These are phyloP conservation scores for Aromia moschata DNA, from an alignment of 2,888 invertebrate genomes.

Conservation along the genomic window DNA sequence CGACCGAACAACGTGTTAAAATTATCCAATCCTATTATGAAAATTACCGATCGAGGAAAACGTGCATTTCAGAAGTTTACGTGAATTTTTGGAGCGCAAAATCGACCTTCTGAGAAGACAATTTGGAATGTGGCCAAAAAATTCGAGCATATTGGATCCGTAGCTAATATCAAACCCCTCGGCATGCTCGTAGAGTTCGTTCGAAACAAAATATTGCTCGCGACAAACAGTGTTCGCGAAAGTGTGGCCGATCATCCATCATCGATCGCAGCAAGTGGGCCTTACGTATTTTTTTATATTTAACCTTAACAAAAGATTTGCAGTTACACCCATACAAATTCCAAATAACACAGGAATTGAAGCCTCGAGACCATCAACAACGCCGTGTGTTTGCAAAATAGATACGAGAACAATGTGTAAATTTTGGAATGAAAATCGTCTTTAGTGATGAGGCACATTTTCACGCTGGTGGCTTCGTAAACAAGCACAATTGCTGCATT, in stretches of 20 bases:
- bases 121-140: conserved; percentile 26
- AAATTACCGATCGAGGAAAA: conserved; percentile 27
- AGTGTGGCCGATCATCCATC: conserved; percentile 41
- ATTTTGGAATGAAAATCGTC: conserved; percentile 6
- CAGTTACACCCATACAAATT: conserved; percentile 3
- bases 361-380: conserved; percentile 1
- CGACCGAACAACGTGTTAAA: conserved; percentile 27
- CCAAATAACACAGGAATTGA: not conserved
- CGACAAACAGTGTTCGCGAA: conserved; percentile 38
- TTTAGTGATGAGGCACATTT: conserved; percentile 12
- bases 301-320: conserved; percentile 9
- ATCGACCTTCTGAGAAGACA: conserved; percentile 23
- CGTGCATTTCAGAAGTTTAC: conserved; percentile 18
- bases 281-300: conserved; percentile 7
- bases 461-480: not conserved
- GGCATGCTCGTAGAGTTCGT: conserved; percentile 29
- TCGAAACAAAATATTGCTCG: conserved; percentile 32
- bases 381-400: conserved; percentile 7
- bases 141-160: conserved; percentile 27
- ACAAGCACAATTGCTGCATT: conserved; percentile 8
- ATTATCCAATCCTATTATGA: conserved; percentile 33
- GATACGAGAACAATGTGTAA: conserved; percentile 2
- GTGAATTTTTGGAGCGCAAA: conserved; percentile 24
- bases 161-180: conserved; percentile 11
- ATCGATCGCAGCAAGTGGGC: conserved; percentile 36